Conservation (phyloP, 92 coral and sea anemone genomes). For the Desmophyllum pertusum region DNA sequence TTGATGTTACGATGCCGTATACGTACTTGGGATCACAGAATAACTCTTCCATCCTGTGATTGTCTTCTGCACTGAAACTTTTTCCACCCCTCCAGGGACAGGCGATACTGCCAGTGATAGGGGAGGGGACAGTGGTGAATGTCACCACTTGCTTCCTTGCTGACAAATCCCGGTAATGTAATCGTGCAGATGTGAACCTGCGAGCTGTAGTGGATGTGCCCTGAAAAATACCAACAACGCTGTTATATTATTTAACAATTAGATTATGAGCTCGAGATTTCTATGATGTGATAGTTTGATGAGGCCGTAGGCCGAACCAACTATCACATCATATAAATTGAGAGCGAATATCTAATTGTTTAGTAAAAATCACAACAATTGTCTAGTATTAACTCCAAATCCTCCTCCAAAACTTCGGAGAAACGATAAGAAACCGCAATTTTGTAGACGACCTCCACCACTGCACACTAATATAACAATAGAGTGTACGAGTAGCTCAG, state of each 20-base stretch:
- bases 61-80: slow-evolving; percentile 54
- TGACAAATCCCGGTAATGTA: slow-evolving; percentile 74
- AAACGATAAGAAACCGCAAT: too few species aligned
- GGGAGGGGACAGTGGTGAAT: slow-evolving; percentile 79
- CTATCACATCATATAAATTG: too few species aligned
- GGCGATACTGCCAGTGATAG: slow-evolving; percentile 89
- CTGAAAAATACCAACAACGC: slow-evolving; percentile 24
- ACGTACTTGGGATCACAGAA: slow-evolving; percentile 73
- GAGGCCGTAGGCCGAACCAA: too few species aligned
- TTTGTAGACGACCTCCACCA: too few species aligned
- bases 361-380: too few species aligned
- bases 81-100: slow-evolving; percentile 73
- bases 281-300: too few species aligned
- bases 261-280: too few species aligned
- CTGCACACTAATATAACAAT: too few species aligned
- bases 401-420: too few species aligned
- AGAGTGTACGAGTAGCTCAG: too few species aligned
- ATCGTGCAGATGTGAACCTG: slow-evolving; percentile 64
- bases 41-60: slow-evolving; percentile 60
- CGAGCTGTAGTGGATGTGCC: slow-evolving; percentile 62
- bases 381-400: too few species aligned
- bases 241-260: background rate
- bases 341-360: too few species aligned
- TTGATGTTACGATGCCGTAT: slow-evolving; percentile 52
- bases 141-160: slow-evolving; percentile 62